phyloP scores from a whole-genome alignment of 2,888 invertebrate species.

The Glyphotaelius pellucidus region DNA sequence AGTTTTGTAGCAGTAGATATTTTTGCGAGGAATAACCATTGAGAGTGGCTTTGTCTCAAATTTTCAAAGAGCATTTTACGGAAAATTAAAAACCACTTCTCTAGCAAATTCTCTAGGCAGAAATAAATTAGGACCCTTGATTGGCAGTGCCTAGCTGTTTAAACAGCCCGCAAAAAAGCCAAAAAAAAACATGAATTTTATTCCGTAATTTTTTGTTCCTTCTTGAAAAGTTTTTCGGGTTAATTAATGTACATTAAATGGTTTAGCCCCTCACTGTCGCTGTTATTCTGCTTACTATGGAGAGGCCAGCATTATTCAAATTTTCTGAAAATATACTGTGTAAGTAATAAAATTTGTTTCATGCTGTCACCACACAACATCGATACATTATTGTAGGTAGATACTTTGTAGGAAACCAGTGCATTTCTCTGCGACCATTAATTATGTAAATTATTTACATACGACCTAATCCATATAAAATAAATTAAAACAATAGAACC shows the following conservation, averaged over 20 bases:
- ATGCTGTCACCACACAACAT: too few species aligned
- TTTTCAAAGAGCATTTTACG: neutral
- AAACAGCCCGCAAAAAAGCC: neutral
- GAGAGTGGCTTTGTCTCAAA: neutral
- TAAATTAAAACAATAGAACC: too few species aligned
- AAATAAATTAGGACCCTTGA: neutral
- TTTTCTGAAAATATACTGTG: too few species aligned
- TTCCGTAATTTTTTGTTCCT: too few species aligned
- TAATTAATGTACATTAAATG: neutral
- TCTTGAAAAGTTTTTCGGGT: neutral
- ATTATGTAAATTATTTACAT: too few species aligned
- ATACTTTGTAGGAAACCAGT: too few species aligned
- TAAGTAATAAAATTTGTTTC: too few species aligned
- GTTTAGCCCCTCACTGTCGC: neutral
- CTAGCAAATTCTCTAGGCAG: neutral
- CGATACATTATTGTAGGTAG: too few species aligned
- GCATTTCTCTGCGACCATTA: too few species aligned
- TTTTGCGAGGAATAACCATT: neutral
- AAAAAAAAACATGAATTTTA: too few species aligned
- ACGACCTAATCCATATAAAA: too few species aligned
- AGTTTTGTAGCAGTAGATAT: neutral
- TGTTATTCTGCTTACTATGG: neutral
- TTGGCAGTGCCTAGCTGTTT: neutral
- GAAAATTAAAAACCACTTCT: neutral
- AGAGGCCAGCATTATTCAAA: neutral